Evolutionary conservation across 2,113 vertebrate species (phyloP), one percentile per base, ranked within the genome.

Genomic region (Procavia capensis): DNA sequence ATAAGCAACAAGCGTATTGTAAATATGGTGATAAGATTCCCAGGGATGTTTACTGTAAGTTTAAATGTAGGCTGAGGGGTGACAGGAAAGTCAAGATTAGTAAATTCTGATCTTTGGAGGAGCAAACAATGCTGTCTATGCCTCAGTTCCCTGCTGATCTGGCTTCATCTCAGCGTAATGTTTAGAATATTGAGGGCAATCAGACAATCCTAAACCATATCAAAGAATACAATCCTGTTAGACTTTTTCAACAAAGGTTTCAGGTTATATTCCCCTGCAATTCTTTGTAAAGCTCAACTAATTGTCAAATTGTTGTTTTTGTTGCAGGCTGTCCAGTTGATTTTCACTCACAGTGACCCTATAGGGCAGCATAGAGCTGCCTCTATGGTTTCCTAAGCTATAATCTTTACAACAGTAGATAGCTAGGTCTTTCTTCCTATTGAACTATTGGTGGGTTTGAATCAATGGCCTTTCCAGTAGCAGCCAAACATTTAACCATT

Each of bases 1-100:
- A 20, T 50, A 14, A 91, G 47, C 45, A 81, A 54, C 63, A 93
- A 75, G 45, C 74, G 34, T 85, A 43, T 45, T 0, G 11, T 85
- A 89, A 94, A 81, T 95, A 75, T 36, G 64, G 72, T 87, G 93
- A 87, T 79, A n/a, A 59, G 43, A 75, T 47, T 64, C 76, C 72
- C 57, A 72, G 27, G 61, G 36, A 57, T 91, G 43, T 36, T 88
- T 93, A 87, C 54, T 87, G 72, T 90, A 93, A 57, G 39, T 78
- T 95, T 85, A 84, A 79, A 50, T 88, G 19, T 45, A 75, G 47
- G 39, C 31, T 36, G 39, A 84, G 45, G 41, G 29, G 61, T 81
- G 75, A 80, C 2, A 43, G 17, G 13, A 88, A 43, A 80, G 47
- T 8, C 43, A 68, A 91, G 45, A 81, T 50, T 41, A 75, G 45